Base-by-base conservation (phyloP, 30 jellyfish, hydroid and myxozoan species). In the Hydractinia symbiolongicarpus region DNA sequence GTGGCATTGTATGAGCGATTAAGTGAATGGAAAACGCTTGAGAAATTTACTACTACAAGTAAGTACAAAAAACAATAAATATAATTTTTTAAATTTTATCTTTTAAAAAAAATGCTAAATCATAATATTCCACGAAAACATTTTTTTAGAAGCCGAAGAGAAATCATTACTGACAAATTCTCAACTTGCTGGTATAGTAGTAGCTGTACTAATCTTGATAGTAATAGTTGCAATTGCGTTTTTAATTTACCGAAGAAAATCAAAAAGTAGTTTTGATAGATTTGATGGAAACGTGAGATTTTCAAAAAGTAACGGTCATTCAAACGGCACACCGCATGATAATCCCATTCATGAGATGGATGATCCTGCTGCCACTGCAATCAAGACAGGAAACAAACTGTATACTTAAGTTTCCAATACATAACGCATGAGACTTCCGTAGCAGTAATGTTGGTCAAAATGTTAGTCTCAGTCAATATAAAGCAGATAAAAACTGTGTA, bases 311-410 rank as follows among this genome's bases (percentile, higher is more conserved):
- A 64, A 64, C 40, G 74, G 74, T 13, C 40, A 64, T 64, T n/a
- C 19, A 7, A 50, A 50, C 66, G 80, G 80, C 78, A 67, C 14
- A 8, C 30, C 30, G 1, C 17, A 30, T 20, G 80, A 71, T 5
- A 58, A 58, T 20, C 61, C 17, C 40, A 5, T 7, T 60, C 11
- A 54, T 4, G 80, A 71, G 51, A 71, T 71, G 80, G 80, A 71
- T 7, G 80, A 71, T 71, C 74, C 74, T 6, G 61, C 80, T 14
- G 80, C 80, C 56, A 71, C 80, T 14, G 80, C 80, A 7, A 71
- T 71, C 9, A 30, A 50, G 61, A 71, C 4, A 1, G 80, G 80
- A 53, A 71, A 71, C 17, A 71, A 71, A 71, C 5, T 71, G 54
- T 71, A 71, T 60, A 8, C 50, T 30, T 71, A 71, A 30, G 44